A percentile compares a stretch with the other conserved stretches of the same genome.
Evolutionary conservation across 1,140 invertebrate genomes (phyloP).

Genomic region (Forficula auricularia): DNA sequence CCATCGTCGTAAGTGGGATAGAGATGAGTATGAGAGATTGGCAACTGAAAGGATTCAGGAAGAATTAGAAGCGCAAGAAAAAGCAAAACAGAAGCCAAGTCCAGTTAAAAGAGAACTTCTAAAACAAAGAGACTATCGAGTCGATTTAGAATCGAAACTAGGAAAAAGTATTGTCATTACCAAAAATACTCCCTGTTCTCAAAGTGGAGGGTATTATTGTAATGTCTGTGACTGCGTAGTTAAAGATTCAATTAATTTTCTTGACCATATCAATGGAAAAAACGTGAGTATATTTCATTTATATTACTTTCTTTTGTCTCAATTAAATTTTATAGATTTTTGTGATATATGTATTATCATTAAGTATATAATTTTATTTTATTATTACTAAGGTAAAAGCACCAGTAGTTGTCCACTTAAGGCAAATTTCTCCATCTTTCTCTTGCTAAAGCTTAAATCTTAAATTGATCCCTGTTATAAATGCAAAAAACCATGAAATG

Average conservation of each 20-base stretch:
- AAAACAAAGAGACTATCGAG: slow-evolving; percentile 87
- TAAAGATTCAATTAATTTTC: slow-evolving; percentile 97
- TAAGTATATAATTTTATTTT: no score
- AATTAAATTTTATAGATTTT: no score
- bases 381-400: no score
- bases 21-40: slow-evolving; percentile 79
- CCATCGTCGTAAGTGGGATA: slow-evolving; percentile 91
- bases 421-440: no score
- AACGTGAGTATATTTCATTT: no score
- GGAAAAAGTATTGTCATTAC: slow-evolving; percentile 97
- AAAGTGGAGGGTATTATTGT: slow-evolving; percentile 95
- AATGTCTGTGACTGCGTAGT: slow-evolving; percentile 99
- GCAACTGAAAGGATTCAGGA: slow-evolving; percentile 65
- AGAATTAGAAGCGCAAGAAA: slow-evolving; percentile 51
- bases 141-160: slow-evolving; percentile 91
- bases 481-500: no score
- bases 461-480: no score
- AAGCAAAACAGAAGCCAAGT: slow-evolving; percentile 39
- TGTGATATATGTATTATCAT: no score
- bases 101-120: slow-evolving; percentile 79
- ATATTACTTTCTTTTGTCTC: no score
- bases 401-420: no score
- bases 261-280: slow-evolving; percentile 99
- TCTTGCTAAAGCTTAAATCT: no score
- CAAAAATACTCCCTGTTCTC: slow-evolving; percentile 90